Conservation (phyloP, 2,113 vertebrate genomes). For the Collichthys lucidus region DNA sequence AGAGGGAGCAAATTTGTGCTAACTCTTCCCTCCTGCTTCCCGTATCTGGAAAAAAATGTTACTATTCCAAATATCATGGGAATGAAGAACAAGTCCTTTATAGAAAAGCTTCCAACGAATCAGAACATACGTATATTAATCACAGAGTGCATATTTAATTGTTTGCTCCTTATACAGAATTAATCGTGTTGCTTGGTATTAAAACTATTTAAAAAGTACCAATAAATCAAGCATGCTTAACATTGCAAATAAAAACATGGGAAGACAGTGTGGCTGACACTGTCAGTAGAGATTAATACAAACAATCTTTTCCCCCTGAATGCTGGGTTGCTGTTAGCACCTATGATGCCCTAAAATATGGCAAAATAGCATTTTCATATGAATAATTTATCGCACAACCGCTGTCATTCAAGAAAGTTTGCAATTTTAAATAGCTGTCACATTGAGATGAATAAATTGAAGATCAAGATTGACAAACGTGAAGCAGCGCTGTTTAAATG, state of each 20-base stretch:
- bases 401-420: slow-evolving; percentile 42
- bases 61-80: slow-evolving; percentile 6
- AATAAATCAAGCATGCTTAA: neutral
- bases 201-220: no score
- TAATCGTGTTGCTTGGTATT: no score
- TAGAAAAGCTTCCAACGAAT: neutral
- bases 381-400: slow-evolving; percentile 45
- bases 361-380: slow-evolving; percentile 18
- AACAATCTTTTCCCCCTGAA: neutral
- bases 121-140: neutral
- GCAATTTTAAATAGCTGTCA: slow-evolving; percentile 47
- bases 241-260: slow-evolving; percentile 1
- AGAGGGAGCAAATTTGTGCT: slow-evolving; percentile 7
- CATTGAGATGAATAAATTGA: neutral
- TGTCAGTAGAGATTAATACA: slow-evolving; percentile 41
- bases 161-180: no score
- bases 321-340: neutral
- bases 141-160: neutral
- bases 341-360: neutral
- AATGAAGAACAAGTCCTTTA: neutral
- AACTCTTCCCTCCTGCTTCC: neutral
- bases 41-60: slow-evolving; percentile 7
- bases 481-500: slow-evolving; percentile 4
- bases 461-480: neutral
- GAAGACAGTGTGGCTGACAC: neutral